phyloP scores from a whole-genome alignment of 2,113 vertebrate genomes.

The Atherinomorus stipes region DNA sequence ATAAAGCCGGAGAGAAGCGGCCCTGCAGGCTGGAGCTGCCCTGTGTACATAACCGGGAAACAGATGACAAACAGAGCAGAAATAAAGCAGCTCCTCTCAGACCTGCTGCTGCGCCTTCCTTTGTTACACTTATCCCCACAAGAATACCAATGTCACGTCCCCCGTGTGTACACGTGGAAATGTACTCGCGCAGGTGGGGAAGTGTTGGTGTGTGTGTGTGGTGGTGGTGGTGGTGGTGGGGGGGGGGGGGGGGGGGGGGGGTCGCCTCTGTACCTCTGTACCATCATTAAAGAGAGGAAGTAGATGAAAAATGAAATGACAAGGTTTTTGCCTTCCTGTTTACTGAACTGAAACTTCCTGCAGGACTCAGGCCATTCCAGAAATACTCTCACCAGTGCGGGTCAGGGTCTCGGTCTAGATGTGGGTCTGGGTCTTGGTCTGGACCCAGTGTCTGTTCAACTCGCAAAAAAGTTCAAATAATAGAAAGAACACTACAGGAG shows the following conservation, averaged over 20 bases:
- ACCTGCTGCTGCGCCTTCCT: constrained; percentile 33
- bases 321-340: constrained; percentile 89
- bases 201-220: neutral
- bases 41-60: constrained; percentile 70
- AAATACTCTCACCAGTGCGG: neutral
- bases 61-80: constrained; percentile 52
- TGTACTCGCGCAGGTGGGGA: too few species aligned
- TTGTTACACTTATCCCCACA: constrained; percentile 30
- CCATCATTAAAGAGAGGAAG: constrained; percentile 84
- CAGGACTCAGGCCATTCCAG: constrained; percentile 12
- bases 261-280: constrained; percentile 45
- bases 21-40: constrained; percentile 52
- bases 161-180: constrained; percentile 17
- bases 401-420: neutral
- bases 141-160: constrained; percentile 39
- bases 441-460: too few species aligned
- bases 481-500: too few species aligned
- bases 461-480: too few species aligned
- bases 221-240: neutral
- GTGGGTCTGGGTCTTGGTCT: too few species aligned
- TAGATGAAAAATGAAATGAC: constrained; percentile 86
- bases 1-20: constrained; percentile 33
- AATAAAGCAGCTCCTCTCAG: constrained; percentile 57
- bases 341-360: constrained; percentile 88
- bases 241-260: constrained; percentile 4